A percentile compares a stretch with the other conserved stretches of the same genome.
These are phyloP conservation scores for Synchiropus splendidus DNA, from an alignment of 2,113 vertebrate species.

Conservation along the genomic window DNA sequence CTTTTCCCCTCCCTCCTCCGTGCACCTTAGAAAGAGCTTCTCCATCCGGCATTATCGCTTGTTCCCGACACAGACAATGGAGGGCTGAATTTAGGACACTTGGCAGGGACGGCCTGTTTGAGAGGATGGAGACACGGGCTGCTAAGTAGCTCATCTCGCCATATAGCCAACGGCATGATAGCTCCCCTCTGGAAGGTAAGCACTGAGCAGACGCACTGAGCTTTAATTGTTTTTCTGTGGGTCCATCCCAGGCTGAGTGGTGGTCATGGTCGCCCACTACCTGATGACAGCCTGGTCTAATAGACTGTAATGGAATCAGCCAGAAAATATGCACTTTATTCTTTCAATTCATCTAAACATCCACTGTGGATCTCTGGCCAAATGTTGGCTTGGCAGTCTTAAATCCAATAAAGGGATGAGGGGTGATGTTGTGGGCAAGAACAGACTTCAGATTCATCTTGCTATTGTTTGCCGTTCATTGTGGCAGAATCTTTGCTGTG, in stretches of 20 bases:
- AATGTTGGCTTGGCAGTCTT: conserved; percentile 25
- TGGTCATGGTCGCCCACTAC: conserved; percentile 7
- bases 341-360: conserved; percentile 21
- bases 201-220: conserved; percentile 9
- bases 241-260: neutral
- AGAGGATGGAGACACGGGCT: conserved; percentile 30
- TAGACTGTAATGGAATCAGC: conserved; percentile 23
- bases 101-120: conserved; percentile 34
- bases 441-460: conserved; percentile 25
- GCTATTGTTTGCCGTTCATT: conserved; percentile 21
- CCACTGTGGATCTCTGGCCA: conserved; percentile 28
- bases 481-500: conserved; percentile 8
- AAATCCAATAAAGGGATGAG: conserved; percentile 40
- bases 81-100: conserved; percentile 58
- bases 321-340: conserved; percentile 10
- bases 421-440: conserved; percentile 9
- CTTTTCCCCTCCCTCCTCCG: conserved; percentile 33
- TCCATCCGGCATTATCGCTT: conserved; percentile 30
- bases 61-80: conserved; percentile 54
- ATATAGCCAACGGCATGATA: conserved; percentile 37
- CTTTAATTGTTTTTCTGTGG: conserved; percentile 9
- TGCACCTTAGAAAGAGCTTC: conserved; percentile 39
- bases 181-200: conserved; percentile 41
- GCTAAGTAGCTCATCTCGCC: conserved; percentile 49
- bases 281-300: conserved; percentile 10